Evolutionary conservation across 2,888 invertebrate species (phyloP).

Genomic region (Sminthurides aquaticus): DNA sequence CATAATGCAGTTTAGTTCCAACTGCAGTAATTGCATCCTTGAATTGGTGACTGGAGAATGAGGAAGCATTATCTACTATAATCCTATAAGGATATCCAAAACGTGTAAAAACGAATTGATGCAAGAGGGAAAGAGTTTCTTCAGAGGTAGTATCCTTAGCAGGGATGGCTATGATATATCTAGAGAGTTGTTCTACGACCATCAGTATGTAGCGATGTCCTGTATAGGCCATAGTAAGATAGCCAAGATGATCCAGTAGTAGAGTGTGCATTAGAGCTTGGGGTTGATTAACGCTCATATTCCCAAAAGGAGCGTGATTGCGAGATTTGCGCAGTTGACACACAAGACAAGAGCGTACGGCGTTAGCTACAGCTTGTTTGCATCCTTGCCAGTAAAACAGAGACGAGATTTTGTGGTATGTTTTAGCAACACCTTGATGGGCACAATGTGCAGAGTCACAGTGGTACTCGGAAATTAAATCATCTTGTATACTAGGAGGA

Average conservation of each 20-base stretch:
- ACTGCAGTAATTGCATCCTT: too few relatives aligned
- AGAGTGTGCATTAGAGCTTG: neutral
- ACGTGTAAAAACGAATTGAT: neutral
- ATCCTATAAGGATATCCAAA: neutral
- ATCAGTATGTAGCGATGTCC: neutral
- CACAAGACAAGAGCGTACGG: neutral
- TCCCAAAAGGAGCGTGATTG: neutral
- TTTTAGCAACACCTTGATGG: neutral
- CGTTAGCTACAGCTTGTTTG: neutral
- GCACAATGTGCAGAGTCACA: neutral
- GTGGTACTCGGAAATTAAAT: neutral
- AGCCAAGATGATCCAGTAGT: neutral
- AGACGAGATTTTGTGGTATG: neutral
- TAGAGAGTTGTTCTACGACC: neutral
- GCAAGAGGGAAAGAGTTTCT: neutral
- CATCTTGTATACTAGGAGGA: neutral
- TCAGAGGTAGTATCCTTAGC: neutral
- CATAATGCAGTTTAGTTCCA: too few relatives aligned
- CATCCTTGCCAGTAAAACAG: neutral
- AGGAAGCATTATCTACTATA: too few relatives aligned
- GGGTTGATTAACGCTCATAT: neutral
- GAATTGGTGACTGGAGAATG: too few relatives aligned
- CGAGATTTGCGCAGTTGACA: neutral
- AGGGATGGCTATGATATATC: neutral
- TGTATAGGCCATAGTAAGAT: neutral